Conservation (phyloP, 2,888 invertebrate species). For the Oxytorus armatus region DNA sequence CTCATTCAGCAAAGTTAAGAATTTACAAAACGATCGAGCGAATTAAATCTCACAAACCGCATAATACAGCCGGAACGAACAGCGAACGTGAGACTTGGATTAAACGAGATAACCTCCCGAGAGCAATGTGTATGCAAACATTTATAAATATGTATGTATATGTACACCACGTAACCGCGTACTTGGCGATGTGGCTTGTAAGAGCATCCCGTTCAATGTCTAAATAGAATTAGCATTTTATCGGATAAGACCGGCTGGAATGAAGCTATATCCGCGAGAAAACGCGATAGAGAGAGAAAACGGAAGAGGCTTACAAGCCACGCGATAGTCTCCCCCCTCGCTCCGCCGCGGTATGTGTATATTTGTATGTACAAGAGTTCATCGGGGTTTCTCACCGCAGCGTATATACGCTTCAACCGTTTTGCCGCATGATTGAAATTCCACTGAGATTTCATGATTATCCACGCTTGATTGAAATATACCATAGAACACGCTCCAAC, state of each 20-base stretch:
- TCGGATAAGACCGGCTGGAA: conserved; percentile 71
- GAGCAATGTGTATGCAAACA: conserved; percentile 11
- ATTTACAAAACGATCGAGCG: conserved; percentile 39
- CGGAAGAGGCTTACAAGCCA: conserved; percentile 58
- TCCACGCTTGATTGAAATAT: not conserved
- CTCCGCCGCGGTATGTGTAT: conserved; percentile 16
- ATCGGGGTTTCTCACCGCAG: conserved; percentile 31
- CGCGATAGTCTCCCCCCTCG: conserved; percentile 38
- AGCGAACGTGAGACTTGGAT: conserved; percentile 43
- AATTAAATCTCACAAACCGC: conserved; percentile 42
- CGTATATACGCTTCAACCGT: conserved; percentile 40
- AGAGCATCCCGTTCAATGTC: conserved; percentile 63
- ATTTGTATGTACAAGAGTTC: conserved; percentile 26
- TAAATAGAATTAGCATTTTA: conserved; percentile 76
- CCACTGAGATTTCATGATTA: conserved; percentile 25
- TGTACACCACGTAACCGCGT: conserved; percentile 12
- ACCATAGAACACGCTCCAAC: not conserved
- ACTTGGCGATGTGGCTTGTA: conserved; percentile 43
- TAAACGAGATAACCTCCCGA: conserved; percentile 47
- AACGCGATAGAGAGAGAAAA: conserved; percentile 35
- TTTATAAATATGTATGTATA: not conserved
- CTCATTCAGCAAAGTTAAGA: conserved; percentile 25
- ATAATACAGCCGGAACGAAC: conserved; percentile 34
- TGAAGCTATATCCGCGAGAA: conserved; percentile 63
- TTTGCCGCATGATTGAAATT: conserved; percentile 25